Conservation (phyloP, 2,797 vertebrate genomes). For the Darevskia nairensis region DNA sequence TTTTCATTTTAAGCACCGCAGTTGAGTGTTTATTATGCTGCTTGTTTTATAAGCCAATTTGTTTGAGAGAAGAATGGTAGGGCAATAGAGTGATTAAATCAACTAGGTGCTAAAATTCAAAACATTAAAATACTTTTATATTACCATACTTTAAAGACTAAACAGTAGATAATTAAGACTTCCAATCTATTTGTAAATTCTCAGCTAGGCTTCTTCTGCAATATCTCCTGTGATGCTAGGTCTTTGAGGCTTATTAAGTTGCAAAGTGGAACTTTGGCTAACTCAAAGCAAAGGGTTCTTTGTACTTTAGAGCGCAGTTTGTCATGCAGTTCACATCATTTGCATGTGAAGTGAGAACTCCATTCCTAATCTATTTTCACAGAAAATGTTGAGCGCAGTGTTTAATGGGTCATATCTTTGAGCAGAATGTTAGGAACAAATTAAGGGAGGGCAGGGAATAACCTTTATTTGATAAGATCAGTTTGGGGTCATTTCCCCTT, state of each 20-base stretch:
- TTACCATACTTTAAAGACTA: background rate
- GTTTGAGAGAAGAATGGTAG: background rate
- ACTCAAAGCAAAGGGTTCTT: background rate
- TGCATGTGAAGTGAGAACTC: background rate
- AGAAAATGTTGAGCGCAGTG: background rate
- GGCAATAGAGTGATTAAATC: background rate
- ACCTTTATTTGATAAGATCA: background rate
- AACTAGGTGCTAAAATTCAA: background rate
- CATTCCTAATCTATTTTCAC: background rate
- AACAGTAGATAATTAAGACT: background rate
- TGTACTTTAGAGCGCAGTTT: background rate
- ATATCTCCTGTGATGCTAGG: background rate
- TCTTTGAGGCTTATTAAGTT: background rate
- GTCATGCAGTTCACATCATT: background rate
- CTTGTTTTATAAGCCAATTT: background rate
- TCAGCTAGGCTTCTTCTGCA: background rate
- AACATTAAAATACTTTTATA: background rate
- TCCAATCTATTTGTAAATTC: background rate
- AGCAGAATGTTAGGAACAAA: background rate
- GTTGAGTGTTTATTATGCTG: background rate
- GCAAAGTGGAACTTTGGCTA: background rate
- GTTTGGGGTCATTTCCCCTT: fast-evolving
- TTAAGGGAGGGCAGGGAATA: background rate
- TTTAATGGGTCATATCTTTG: background rate
- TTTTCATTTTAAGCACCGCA: background rate